Percentiles rank a stretch among this genome's conserved stretches.
Conservation (phyloP, 1,140 invertebrate genomes). For the Atopsyche davidsoni region DNA sequence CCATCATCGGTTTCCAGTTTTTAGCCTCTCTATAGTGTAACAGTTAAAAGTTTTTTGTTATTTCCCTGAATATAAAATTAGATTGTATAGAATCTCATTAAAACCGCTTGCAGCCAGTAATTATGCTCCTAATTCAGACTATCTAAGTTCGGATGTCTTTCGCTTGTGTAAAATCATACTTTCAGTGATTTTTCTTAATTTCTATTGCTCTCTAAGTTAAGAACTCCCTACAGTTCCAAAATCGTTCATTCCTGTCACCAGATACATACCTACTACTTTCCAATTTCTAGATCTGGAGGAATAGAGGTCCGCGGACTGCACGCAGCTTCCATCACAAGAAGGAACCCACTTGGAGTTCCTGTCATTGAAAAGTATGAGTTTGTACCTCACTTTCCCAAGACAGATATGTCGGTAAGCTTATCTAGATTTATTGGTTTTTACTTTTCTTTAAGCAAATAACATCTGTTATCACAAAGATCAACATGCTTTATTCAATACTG, state of each 20-base stretch:
- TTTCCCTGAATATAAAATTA: too few species aligned
- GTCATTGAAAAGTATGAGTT: conserved; percentile 73
- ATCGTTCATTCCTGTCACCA: too few species aligned
- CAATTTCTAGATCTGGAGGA: conserved; percentile 61
- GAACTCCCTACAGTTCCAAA: too few species aligned
- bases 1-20: neutral
- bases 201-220: too few species aligned
- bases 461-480: too few species aligned
- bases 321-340: conserved; percentile 70
- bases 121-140: too few species aligned
- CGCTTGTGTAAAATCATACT: too few species aligned
- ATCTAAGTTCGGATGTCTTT: too few species aligned
- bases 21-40: neutral
- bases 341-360: conserved; percentile 55
- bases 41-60: neutral
- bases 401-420: conserved; percentile 34
- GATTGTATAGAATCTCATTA: neutral
- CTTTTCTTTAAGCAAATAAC: conserved; percentile 32
- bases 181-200: too few species aligned
- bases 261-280: too few species aligned
- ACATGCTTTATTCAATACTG: too few species aligned
- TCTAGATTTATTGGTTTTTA: too few species aligned
- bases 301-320: conserved; percentile 79
- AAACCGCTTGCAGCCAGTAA: neutral
- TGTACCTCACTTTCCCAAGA: conserved; percentile 56